Evolutionary conservation across 2,797 vertebrate species (phyloP).

Genomic region (Pangasius sanitwongsei): DNA sequence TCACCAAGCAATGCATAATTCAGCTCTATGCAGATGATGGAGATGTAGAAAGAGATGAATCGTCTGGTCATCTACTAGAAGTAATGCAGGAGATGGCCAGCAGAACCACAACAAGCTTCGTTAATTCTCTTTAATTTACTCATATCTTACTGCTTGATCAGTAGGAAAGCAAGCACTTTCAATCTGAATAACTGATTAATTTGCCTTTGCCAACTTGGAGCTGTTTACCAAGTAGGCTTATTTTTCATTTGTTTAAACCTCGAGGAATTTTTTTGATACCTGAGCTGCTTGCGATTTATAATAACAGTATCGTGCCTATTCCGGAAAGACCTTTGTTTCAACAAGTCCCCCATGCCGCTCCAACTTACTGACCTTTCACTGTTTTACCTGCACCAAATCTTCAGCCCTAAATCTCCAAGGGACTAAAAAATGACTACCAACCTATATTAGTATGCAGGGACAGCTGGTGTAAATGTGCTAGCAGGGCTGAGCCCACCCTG

Average conservation of each 20-base stretch:
- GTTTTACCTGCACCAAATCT: neutral
- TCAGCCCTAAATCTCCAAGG: neutral
- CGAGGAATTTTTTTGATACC: neutral
- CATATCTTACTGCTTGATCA: constrained; percentile 13
- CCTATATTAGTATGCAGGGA: neutral
- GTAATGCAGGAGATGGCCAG: constrained; percentile 10
- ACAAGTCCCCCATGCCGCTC: neutral
- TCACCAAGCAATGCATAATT: constrained; percentile 23
- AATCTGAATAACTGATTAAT: neutral
- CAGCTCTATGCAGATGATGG: constrained; percentile 16
- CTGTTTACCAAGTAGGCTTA: neutral
- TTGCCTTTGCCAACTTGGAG: neutral
- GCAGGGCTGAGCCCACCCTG: neutral
- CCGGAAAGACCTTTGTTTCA: neutral
- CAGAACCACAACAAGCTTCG: constrained; percentile 21
- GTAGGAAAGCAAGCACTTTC: neutral
- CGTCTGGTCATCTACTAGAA: constrained; percentile 5
- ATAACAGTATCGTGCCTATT: neutral
- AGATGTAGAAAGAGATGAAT: neutral
- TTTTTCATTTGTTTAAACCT: constrained; percentile 10
- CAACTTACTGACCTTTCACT: neutral
- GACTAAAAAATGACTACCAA: neutral
- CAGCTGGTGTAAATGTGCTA: neutral
- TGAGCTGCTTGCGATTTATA: neutral
- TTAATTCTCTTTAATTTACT: neutral